Evolutionary conservation across 2,797 vertebrate species (phyloP).

Genomic region (Pterois miles): DNA sequence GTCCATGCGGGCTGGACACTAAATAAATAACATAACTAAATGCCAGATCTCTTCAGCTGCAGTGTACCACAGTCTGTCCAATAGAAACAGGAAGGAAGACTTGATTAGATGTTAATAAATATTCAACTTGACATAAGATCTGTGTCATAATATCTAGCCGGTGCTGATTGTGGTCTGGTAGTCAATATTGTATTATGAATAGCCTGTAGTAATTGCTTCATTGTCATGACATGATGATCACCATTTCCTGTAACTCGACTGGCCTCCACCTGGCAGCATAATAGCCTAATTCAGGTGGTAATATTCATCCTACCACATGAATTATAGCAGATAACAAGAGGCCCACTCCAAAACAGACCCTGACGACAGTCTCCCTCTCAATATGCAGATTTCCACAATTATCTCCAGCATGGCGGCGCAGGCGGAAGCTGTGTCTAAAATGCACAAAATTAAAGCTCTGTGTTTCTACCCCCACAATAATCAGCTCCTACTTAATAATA

Average conservation of each 20-base stretch:
- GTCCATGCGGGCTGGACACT: no score
- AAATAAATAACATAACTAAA: neutral
- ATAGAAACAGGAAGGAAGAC: neutral
- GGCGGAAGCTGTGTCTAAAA: slow-evolving; percentile 84
- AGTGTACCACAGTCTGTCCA: neutral
- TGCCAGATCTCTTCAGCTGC: neutral
- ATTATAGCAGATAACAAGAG: slow-evolving; percentile 77
- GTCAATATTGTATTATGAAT: slow-evolving; percentile 50
- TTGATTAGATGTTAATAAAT: slow-evolving; percentile 23
- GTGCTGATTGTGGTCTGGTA: slow-evolving; percentile 17
- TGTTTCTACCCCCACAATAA: slow-evolving; percentile 75
- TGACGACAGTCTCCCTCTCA: slow-evolving; percentile 72
- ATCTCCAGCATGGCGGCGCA: slow-evolving; percentile 76
- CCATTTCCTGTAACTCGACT: slow-evolving; percentile 70
- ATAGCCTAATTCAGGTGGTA: slow-evolving; percentile 78
- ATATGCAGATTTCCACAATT: slow-evolving; percentile 86
- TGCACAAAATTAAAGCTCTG: slow-evolving; percentile 85
- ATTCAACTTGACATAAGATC: slow-evolving; percentile 33
- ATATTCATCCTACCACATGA: slow-evolving; percentile 78
- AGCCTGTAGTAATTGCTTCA: slow-evolving; percentile 67
- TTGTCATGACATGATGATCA: slow-evolving; percentile 70
- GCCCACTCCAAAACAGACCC: slow-evolving; percentile 66
- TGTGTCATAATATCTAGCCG: slow-evolving; percentile 16
- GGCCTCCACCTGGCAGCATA: slow-evolving; percentile 76
- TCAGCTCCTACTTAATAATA: slow-evolving; percentile 82